Percentiles rank a stretch among this genome's conserved stretches.
These are phyloP conservation scores for Actias luna DNA, from an alignment of 2,888 invertebrate genomes.

Conservation along the genomic window DNA sequence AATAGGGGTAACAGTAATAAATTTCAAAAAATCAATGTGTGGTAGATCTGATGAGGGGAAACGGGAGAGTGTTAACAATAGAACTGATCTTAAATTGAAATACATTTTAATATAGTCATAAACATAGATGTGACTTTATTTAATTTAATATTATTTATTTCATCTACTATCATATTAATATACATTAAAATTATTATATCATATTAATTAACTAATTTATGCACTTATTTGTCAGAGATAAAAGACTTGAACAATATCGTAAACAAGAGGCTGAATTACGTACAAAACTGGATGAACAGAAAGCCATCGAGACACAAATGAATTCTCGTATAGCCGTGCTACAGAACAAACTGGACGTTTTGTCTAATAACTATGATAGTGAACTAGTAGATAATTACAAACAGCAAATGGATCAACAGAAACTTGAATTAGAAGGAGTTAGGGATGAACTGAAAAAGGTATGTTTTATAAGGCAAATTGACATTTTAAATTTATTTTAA, in stretches of 20 bases:
- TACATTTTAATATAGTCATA: not conserved
- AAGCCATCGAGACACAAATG: slow-evolving; percentile 66
- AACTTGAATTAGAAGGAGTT: slow-evolving; percentile 55
- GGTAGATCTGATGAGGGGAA: too few relatives aligned
- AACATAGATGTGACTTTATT: not conserved
- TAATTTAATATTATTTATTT: not conserved
- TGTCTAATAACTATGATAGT: slow-evolving; percentile 53
- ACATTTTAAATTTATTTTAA: too few relatives aligned
- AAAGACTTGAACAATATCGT: slow-evolving; percentile 65
- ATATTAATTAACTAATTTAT: not conserved
- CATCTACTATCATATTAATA: too few relatives aligned
- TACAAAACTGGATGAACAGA: slow-evolving; percentile 63
- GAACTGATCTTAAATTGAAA: not conserved
- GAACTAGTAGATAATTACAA: slow-evolving; percentile 60
- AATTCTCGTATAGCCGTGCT: slow-evolving; percentile 64
- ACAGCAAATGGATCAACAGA: slow-evolving; percentile 59
- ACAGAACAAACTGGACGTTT: slow-evolving; percentile 62
- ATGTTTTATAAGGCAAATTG: slow-evolving; percentile 30
- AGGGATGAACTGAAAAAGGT: slow-evolving; percentile 65
- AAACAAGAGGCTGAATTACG: slow-evolving; percentile 66
- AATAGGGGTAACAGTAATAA: too few relatives aligned
- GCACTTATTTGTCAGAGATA: slow-evolving; percentile 52
- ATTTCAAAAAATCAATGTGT: too few relatives aligned
- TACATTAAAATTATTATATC: too few relatives aligned
- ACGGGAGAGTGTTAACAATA: too few relatives aligned